These are phyloP conservation scores for Oryzias dopingdopingensis DNA, from an alignment of 2,797 vertebrate genomes.

Conservation along the genomic window DNA sequence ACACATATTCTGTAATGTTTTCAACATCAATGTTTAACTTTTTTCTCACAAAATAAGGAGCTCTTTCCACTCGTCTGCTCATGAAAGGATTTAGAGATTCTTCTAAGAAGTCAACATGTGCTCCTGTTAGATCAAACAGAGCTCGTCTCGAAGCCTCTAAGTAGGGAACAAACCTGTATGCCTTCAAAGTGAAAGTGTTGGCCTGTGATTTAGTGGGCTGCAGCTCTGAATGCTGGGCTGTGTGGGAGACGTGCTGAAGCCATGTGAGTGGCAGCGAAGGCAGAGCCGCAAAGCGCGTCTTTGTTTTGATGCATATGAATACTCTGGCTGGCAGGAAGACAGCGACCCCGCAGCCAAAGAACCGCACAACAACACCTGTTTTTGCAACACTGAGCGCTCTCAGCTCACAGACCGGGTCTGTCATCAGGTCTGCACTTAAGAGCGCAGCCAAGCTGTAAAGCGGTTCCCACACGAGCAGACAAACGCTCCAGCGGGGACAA, in stretches of 20 bases:
- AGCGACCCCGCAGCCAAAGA: conserved; percentile 17
- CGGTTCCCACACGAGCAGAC: conserved; percentile 54
- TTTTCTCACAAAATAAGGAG: too few relatives aligned
- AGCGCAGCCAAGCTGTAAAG: conserved; percentile 44
- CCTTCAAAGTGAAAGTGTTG: conserved; percentile 4
- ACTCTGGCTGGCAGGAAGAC: conserved; percentile 47
- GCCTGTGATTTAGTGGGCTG: conserved; percentile 41
- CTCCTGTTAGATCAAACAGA: too few relatives aligned
- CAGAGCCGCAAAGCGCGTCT: conserved; percentile 32
- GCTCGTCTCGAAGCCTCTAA: not conserved
- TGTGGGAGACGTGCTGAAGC: conserved; percentile 28
- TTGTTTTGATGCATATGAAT: conserved; percentile 59
- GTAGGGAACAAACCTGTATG: conserved; percentile 14
- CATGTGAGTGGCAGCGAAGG: conserved; percentile 20
- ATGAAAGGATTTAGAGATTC: too few relatives aligned
- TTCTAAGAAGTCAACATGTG: too few relatives aligned
- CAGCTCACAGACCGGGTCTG: conserved; percentile 40
- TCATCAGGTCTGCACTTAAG: conserved; percentile 56
- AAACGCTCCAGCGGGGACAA: conserved; percentile 41
- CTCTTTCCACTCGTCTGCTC: too few relatives aligned
- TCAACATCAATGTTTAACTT: too few relatives aligned
- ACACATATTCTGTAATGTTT: too few relatives aligned
- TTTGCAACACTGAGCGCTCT: conserved; percentile 9
- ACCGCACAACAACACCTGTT: conserved; percentile 63
- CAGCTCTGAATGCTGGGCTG: conserved; percentile 6